These are phyloP conservation scores for Trissolcus basalis DNA, from an alignment of 1,140 invertebrate genomes.

Conservation along the genomic window DNA sequence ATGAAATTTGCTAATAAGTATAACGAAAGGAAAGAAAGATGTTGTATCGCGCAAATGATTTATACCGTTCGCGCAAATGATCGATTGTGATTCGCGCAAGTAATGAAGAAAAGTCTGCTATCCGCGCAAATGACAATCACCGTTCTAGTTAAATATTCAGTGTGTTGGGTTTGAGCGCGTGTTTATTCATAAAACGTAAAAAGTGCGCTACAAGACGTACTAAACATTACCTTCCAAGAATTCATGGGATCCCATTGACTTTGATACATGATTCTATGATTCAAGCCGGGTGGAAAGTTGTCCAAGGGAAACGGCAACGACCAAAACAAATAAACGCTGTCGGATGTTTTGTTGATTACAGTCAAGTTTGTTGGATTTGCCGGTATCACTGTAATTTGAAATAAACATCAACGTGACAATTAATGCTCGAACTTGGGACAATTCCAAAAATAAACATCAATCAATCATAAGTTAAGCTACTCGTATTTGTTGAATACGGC, in stretches of 20 bases:
- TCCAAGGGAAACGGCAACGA: slow-evolving; percentile 77
- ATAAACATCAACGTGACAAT: slow-evolving; percentile 26
- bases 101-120: too few relatives aligned
- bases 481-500: too few relatives aligned
- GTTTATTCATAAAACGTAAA: slow-evolving; percentile 33
- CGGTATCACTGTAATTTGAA: slow-evolving; percentile 77
- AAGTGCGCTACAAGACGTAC: slow-evolving; percentile 4
- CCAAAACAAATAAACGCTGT: slow-evolving; percentile 80
- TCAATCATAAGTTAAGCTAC: neutral
- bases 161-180: slow-evolving; percentile 11
- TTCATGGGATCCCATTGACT: slow-evolving; percentile 78
- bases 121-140: too few relatives aligned
- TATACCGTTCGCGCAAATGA: too few relatives aligned
- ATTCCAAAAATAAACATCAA: neutral
- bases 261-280: slow-evolving; percentile 80
- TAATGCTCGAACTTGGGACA: neutral
- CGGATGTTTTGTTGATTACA: slow-evolving; percentile 76
- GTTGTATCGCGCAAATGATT: too few relatives aligned
- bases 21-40: too few relatives aligned
- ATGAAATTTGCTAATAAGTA: too few relatives aligned
- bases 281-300: slow-evolving; percentile 78
- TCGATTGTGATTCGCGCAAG: too few relatives aligned
- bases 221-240: slow-evolving; percentile 75
- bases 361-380: slow-evolving; percentile 78
- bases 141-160: slow-evolving; percentile 54